These are phyloP conservation scores for Bombus pyrosoma DNA, from an alignment of 1,140 invertebrate genomes.

Conservation along the genomic window DNA sequence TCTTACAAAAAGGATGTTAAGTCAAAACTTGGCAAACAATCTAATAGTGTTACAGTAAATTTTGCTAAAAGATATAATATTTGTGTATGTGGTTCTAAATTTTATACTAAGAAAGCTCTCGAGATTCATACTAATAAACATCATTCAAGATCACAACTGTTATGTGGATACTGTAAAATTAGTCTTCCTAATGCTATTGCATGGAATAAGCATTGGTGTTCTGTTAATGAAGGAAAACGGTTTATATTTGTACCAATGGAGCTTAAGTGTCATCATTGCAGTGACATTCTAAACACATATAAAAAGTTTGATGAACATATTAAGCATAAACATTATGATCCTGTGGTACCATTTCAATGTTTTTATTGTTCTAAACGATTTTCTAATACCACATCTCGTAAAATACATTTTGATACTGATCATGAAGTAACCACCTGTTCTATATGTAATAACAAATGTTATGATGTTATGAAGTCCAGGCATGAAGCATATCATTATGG, in stretches of 20 bases:
- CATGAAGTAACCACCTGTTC: conserved; percentile 63
- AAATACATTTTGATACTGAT: conserved; percentile 57
- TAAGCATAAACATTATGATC: conserved; percentile 61
- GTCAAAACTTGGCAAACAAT: background rate
- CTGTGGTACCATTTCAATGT: conserved; percentile 59
- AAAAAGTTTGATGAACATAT: conserved; percentile 71
- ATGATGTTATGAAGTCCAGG: conserved; percentile 53
- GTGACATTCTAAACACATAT: conserved; percentile 12
- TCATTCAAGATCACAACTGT: conserved; percentile 56
- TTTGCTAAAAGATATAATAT: background rate
- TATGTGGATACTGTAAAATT: conserved; percentile 71
- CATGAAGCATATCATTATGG: conserved; percentile 76
- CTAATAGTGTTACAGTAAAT: background rate
- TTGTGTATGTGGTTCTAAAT: conserved; percentile 15
- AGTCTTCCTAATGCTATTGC: conserved; percentile 47
- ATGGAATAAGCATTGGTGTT: conserved; percentile 68
- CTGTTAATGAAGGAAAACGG: conserved; percentile 26
- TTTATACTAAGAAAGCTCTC: conserved; percentile 5
- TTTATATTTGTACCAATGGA: conserved; percentile 62
- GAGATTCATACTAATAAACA: conserved; percentile 29
- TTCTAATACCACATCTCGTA: conserved; percentile 44
- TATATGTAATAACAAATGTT: conserved; percentile 63
- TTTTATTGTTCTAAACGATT: conserved; percentile 70
- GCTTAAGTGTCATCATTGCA: conserved; percentile 63
- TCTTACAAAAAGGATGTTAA: background rate